Percentiles rank a stretch among this genome's conserved stretches.
Evolutionary conservation across 2,797 vertebrate genomes (phyloP).

Genomic region (Lophius americanus): DNA sequence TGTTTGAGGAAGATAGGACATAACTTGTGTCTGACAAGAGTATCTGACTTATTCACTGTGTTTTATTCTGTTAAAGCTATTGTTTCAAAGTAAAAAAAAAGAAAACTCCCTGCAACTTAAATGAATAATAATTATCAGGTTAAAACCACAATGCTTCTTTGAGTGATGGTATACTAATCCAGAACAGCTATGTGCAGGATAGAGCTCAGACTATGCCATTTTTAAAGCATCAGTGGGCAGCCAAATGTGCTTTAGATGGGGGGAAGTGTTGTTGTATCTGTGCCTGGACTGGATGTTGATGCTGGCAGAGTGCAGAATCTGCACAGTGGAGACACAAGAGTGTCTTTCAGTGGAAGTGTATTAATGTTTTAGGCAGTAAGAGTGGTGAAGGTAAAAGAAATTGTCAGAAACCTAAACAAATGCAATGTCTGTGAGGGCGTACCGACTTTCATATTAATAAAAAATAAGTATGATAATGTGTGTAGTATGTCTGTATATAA

Average conservation of each 20-base stretch:
- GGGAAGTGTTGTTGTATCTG: conserved; percentile 18
- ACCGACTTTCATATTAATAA: conserved; percentile 1
- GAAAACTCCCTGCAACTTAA: too few relatives aligned
- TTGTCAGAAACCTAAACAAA: conserved; percentile 11
- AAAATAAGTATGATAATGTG: background rate
- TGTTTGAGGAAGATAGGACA: conserved; percentile 3
- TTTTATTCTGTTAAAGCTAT: background rate
- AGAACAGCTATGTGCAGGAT: background rate
- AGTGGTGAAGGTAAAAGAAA: conserved; percentile 14
- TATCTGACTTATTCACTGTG: conserved; percentile 1
- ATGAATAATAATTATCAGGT: background rate
- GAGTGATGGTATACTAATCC: background rate
- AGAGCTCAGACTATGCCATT: conserved; percentile 7
- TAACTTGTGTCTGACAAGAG: background rate
- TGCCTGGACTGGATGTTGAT: conserved; percentile 39
- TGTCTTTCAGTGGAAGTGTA: conserved; percentile 24
- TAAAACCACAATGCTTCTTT: conserved; percentile 10
- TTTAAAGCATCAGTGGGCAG: conserved; percentile 19
- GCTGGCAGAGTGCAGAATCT: conserved; percentile 30
- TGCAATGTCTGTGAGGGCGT: conserved; percentile 11
- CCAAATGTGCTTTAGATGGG: conserved; percentile 26
- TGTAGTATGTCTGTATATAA: background rate
- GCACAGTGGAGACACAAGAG: conserved; percentile 24
- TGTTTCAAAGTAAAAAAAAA: background rate
- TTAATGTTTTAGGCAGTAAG: conserved; percentile 21